A percentile compares a stretch with the other conserved stretches of the same genome.
These are phyloP conservation scores for Saccostrea glomerata DNA, from an alignment of 1,140 invertebrate genomes.

Conservation along the genomic window DNA sequence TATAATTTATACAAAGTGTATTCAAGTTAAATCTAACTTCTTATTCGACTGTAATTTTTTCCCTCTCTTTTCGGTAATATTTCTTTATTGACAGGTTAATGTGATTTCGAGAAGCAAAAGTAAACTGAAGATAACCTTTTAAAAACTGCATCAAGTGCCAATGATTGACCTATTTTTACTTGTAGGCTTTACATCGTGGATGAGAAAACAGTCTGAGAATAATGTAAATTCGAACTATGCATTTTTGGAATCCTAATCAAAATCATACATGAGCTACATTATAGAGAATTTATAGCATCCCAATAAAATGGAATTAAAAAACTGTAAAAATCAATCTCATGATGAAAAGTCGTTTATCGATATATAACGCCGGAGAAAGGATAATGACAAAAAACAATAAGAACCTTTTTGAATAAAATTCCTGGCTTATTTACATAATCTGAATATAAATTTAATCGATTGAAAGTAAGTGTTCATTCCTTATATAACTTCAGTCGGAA, in stretches of 20 bases:
- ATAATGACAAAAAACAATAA: not conserved
- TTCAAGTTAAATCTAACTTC: not conserved
- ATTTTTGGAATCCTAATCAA: not conserved
- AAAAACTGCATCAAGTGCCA: not conserved
- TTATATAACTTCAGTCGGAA: not conserved
- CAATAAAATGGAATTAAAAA: not conserved
- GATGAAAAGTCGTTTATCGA: not conserved
- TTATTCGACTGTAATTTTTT: not conserved
- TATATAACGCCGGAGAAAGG: not conserved
- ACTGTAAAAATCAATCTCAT: not conserved
- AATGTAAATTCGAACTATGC: not conserved
- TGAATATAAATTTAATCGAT: constrained; percentile 3
- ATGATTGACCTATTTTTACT: not conserved
- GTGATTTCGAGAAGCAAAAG: not conserved
- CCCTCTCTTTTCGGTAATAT: not conserved
- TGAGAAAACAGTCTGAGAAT: not conserved
- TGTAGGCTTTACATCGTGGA: not conserved
- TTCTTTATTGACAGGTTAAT: not conserved
- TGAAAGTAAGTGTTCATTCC: not conserved
- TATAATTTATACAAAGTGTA: not conserved
- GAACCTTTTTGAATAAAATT: not conserved
- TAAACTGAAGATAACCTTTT: not conserved
- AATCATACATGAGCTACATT: not conserved
- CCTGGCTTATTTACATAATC: not conserved
- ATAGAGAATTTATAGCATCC: not conserved